Conservation (phyloP, 2,797 vertebrate species). For the Coracias cyanogaster region DNA sequence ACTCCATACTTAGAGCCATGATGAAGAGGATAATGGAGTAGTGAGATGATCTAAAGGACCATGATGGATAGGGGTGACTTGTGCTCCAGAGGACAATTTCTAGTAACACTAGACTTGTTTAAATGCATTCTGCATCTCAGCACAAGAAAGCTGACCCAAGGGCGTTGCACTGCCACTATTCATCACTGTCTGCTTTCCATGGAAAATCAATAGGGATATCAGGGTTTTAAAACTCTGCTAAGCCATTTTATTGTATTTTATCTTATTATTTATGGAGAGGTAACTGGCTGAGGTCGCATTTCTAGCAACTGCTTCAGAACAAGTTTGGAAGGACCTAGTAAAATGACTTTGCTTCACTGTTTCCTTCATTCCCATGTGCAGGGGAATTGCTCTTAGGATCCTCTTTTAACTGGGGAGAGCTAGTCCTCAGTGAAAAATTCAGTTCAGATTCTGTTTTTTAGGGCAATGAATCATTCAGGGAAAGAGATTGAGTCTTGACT, state of each 20-base stretch:
- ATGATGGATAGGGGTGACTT: neutral
- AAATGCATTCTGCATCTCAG: neutral
- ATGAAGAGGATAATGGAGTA: neutral
- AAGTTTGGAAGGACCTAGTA: neutral
- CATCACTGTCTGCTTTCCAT: neutral
- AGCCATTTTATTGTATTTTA: constrained; percentile 15
- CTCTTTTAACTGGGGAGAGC: neutral
- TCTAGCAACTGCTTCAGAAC: neutral
- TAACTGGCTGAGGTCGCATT: neutral
- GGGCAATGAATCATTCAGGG: neutral
- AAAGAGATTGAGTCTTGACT: neutral
- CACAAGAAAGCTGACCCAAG: neutral
- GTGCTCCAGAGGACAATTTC: neutral
- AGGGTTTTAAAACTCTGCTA: neutral
- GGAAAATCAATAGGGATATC: constrained; percentile 19
- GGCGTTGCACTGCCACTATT: neutral
- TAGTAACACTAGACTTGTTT: neutral
- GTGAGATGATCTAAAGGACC: neutral
- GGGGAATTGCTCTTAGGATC: neutral
- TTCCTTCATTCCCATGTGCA: rapidly evolving
- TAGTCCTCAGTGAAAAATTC: neutral
- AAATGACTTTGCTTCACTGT: neutral
- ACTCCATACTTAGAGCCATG: rapidly evolving
- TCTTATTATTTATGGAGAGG: neutral
- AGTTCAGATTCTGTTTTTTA: neutral